Evolutionary conservation across 2,888 invertebrate species (phyloP).

Genomic region (Hyppa rectilinea): DNA sequence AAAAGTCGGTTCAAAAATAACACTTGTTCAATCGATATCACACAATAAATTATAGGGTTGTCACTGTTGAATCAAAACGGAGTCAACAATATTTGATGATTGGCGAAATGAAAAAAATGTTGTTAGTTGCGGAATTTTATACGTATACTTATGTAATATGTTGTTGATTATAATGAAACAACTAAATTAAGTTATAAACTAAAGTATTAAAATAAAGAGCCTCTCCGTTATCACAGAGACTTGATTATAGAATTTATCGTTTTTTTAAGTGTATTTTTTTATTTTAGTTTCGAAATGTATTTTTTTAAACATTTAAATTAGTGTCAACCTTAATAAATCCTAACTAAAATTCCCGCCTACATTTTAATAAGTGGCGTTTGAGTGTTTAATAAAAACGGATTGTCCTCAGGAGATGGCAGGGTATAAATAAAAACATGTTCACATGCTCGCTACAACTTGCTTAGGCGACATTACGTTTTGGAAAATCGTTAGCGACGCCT

Average conservation of each 20-base stretch:
- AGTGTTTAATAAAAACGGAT: slow-evolving; percentile 88
- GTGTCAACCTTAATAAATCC: slow-evolving; percentile 62
- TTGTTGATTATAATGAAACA: not conserved
- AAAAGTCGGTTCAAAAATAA: slow-evolving; percentile 69
- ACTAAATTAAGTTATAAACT: not conserved
- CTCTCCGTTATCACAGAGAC: not conserved
- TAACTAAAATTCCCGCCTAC: slow-evolving; percentile 81
- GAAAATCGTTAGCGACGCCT: slow-evolving; percentile 88
- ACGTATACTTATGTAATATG: not conserved
- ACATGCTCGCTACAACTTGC: slow-evolving; percentile 76
- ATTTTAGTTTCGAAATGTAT: not conserved
- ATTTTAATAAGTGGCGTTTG: slow-evolving; percentile 87
- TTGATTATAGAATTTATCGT: not conserved
- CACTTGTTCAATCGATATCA: slow-evolving; percentile 72
- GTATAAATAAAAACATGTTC: slow-evolving; percentile 79
- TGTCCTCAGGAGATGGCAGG: slow-evolving; percentile 76
- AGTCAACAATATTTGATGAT: rapidly evolving
- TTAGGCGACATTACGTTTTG: slow-evolving; percentile 82
- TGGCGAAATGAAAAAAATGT: rapidly evolving
- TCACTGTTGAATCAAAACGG: slow-evolving; percentile 14
- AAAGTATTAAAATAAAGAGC: not conserved
- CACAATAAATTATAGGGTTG: slow-evolving; percentile 67
- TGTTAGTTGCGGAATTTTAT: no score
- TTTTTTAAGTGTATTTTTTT: not conserved
- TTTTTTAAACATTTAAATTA: not conserved